Evolutionary conservation across 2,797 vertebrate genomes (phyloP), one percentile per base, ranked within the genome.

Genomic region (Chanos chanos): DNA sequence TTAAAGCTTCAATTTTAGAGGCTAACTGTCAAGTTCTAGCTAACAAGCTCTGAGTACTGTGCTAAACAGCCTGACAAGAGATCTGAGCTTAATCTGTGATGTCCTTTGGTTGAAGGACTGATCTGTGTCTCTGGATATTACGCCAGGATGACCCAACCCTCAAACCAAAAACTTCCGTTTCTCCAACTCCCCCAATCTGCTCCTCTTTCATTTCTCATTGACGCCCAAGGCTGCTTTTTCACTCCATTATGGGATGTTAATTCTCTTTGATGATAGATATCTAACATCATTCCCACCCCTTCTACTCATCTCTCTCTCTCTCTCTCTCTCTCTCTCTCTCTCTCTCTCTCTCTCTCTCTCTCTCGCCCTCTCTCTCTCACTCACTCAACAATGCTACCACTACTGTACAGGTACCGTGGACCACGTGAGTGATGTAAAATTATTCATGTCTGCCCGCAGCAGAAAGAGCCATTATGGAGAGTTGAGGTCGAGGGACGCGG

Each of bases 201-300:
- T 21, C 8, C 19, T 16, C 16, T 9, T 39, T 41, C 39, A 15
- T 9, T 19, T 1, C 16, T 9, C 16, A 37, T 6, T 15, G 28
- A 63, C 27, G 40, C 50, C 51, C 41, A 30, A 22, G 41, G 31
- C 50, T 68, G 57, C 68, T 71, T 76, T 83, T 78, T 82, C 71
- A 58, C 76, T 82, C 77, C 56, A 76, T 82, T 82, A 81, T 62
- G 76, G 55, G 68, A 81, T 76, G 77, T 74, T 70, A 82, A 82
- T 83, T 85, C 74, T 75, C 73, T 84, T 79, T 81, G 68, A 83
- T 80, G 75, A 83, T 73, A 67, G 67, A 60, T 72, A 79, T 79
- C 72, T 70, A 77, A 75, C 67, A 72, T 58, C 37, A 59, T 18
- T 25, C 33, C 21, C 10, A 25, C 7, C 57, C 31, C 34, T 18